Evolutionary conservation across 1,140 invertebrate species (phyloP), one percentile per base, ranked within the genome.

Genomic region (Papilio polyxenes): DNA sequence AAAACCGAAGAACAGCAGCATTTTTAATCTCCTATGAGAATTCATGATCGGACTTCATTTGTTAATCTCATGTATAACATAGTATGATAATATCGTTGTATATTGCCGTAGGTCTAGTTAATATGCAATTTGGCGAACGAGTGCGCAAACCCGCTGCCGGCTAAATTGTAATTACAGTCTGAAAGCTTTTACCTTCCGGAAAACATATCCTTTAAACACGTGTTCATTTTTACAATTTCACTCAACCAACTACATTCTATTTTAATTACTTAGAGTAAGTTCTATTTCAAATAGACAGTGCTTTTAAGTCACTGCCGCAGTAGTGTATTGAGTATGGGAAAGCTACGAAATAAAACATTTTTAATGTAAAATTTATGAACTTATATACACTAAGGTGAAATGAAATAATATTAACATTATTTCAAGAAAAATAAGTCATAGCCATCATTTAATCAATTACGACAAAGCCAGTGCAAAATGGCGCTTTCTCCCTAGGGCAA

Each of bases 71-170:
- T 31, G 13, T 17, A 37, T 5, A 1, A 74, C 31, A 74, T 31
- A 23, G 65, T 69, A 53, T 31, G 8, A 5, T 56, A 13, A 77
- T 77, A 77, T 17, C 11, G 49, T 40, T 49, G 44, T 49, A 75
- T 48, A 20, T 75, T 20, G n/a, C n/a, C 17, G 20, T 49, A 77
- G n/a, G n/a, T 77, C 49, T 77, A 53, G 48, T 77, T 77, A 77
- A 77, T 77, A 77, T 77, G 75, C 75, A 77, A 77, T 77, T 77
- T 77, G 75, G n/a, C 49, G 75, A 37, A 53, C 75, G 75, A 51
- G 75, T 49, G 23, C 44, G 1, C 23, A 17, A 17, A 49, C 49
- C 75, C n/a, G 44, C 37, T 53, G 48, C 9, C 5, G 23, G 75
- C 75, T 23, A 20, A 23, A 31, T 20, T 53, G 20, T 56, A 77